A percentile compares a stretch with the other conserved stretches of the same genome.
phyloP scores from a whole-genome alignment of 2,113 vertebrate species.

The Pseudopodoces humilis region DNA sequence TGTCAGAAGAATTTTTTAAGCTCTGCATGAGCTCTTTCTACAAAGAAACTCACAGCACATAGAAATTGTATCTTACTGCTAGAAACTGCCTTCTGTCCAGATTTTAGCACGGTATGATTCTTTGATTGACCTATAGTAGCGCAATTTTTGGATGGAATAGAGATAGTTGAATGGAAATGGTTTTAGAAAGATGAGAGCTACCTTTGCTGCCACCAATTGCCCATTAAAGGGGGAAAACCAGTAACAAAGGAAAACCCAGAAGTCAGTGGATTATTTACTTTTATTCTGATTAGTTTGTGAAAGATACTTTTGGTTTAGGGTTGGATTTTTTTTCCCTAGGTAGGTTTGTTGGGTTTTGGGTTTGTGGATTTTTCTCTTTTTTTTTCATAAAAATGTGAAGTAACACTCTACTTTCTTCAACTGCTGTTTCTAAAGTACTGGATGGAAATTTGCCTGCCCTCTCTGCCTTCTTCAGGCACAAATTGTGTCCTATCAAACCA shows the following conservation, averaged over 20 bases:
- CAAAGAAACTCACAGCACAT: background rate
- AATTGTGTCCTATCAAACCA: background rate
- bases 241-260: background rate
- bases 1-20: background rate
- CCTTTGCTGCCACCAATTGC: background rate
- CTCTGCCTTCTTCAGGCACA: background rate
- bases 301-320: background rate
- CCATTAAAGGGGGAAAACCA: background rate
- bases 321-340: background rate
- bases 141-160: background rate
- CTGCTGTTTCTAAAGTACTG: background rate
- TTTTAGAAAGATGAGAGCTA: background rate
- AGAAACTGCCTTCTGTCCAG: background rate
- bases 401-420: background rate
- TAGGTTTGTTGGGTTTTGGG: rapidly evolving
- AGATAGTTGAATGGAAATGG: background rate
- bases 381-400: background rate
- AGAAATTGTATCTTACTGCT: background rate
- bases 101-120: background rate
- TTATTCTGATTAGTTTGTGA: background rate
- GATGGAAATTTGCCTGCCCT: background rate
- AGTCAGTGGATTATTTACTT: background rate
- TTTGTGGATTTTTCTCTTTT: background rate
- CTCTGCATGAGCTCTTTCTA: background rate
- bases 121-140: background rate